Evolutionary conservation across 2,888 invertebrate species (phyloP).

Genomic region (Ellobium chinense): DNA sequence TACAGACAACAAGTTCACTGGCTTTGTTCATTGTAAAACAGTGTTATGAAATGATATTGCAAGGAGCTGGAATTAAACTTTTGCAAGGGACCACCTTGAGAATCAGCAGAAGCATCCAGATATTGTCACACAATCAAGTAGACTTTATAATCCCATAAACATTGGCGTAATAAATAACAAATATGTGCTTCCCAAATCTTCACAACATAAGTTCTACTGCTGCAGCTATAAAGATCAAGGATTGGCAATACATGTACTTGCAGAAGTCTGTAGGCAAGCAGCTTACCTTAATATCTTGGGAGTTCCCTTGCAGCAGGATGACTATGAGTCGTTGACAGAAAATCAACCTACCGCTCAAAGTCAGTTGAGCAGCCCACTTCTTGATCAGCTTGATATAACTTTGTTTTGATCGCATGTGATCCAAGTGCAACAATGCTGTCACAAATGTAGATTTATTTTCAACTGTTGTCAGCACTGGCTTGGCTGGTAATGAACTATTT

Average conservation of each 20-base stretch:
- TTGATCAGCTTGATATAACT: slow-evolving; percentile 67
- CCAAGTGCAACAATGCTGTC: slow-evolving; percentile 64
- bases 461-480: background rate
- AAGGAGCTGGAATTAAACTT: too few species aligned
- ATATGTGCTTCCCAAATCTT: background rate
- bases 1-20: too few species aligned
- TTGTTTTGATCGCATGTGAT: slow-evolving; percentile 71
- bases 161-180: too few species aligned
- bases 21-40: too few species aligned
- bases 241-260: too few species aligned
- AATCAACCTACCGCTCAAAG: slow-evolving; percentile 61
- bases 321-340: slow-evolving; percentile 66
- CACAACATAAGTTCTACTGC: background rate
- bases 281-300: slow-evolving; percentile 60
- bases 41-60: too few species aligned
- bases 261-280: background rate
- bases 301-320: slow-evolving; percentile 64
- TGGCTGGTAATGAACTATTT: background rate
- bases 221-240: background rate
- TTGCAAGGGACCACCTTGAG: too few species aligned
- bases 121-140: too few species aligned
- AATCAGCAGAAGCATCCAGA: too few species aligned
- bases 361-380: slow-evolving; percentile 65
- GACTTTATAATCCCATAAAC: too few species aligned
- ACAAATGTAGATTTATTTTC: slow-evolving; percentile 21